Evolutionary conservation across 2,797 vertebrate species (phyloP).

Genomic region (Chrosomus eos): DNA sequence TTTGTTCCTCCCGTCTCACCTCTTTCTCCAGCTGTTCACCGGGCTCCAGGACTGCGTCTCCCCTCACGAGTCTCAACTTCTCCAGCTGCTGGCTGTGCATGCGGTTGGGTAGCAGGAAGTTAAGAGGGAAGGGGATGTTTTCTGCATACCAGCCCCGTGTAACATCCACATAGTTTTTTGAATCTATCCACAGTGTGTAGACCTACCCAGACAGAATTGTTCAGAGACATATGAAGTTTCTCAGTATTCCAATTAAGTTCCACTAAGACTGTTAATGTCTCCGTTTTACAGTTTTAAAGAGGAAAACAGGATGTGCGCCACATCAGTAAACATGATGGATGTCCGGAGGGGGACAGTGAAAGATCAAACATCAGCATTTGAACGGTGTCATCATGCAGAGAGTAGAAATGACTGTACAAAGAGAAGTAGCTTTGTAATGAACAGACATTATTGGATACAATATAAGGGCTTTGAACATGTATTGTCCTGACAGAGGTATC

Average conservation of each 20-base stretch:
- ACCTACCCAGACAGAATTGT: conserved; percentile 69
- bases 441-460: background rate
- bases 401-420: background rate
- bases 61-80: conserved; percentile 78
- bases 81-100: conserved; percentile 80
- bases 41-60: conserved; percentile 72
- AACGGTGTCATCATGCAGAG: background rate
- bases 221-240: background rate
- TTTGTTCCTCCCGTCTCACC: conserved; percentile 53
- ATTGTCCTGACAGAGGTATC: background rate
- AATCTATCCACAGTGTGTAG: conserved; percentile 85
- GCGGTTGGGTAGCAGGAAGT: conserved; percentile 84
- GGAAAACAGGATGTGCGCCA: background rate
- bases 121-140: conserved; percentile 84
- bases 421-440: background rate
- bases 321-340: conserved; percentile 1
- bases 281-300: background rate
- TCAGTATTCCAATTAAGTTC: background rate
- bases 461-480: background rate
- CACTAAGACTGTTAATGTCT: background rate
- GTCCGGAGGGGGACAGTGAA: conserved; percentile 5
- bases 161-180: conserved; percentile 85
- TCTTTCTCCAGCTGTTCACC: conserved; percentile 84
- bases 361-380: conserved; percentile 7
- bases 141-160: conserved; percentile 85